Evolutionary conservation across 1,140 invertebrate species (phyloP), one percentile per base, ranked within the genome.

Genomic region (Formica selysi): DNA sequence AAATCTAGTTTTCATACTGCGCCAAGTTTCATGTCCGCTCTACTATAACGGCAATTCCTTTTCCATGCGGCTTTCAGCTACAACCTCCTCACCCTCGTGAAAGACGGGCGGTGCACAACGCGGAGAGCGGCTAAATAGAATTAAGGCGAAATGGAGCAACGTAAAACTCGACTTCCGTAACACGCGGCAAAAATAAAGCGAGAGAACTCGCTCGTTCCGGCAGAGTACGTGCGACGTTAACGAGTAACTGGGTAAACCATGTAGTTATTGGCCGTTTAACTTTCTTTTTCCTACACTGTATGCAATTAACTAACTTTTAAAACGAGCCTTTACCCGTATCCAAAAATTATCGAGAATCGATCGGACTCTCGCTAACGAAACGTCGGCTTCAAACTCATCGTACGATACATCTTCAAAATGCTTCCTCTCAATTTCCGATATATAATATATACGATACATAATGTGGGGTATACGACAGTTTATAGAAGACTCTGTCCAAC

Each of bases 81-180:
- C 29, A 70, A 76, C 10, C 41, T 36, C 32, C 38, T 36, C 32
- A 57, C 68, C 57, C 26, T 13, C 64, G 41, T 32, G 57, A 70
- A 38, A 68, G 71, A 68, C 51, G 36, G 32, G 57, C 16, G 36
- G 57, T 3, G 32, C 4, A 44, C 36, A 57, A 38, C 41, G 13
- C 32, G 16, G 41, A 22, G 38, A 19, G 57, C 26, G 44, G 29
- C 62, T 76, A 88, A 88, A 88, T 88, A 76, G 83, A 88, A 88
- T 89, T 89, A 88, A 89, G 85, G 76, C 44, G 81, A 65, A 88
- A 88, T 65, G 70, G 74, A 68, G 81, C 73, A 86, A 79, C 74
- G 74, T 36, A 57, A 76, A 89, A 89, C 81, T 89, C 76, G 71
- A 48, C 68, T 62, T 29, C 41, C 41, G 67, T 59, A 61, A 61